Conservation (phyloP, 2,113 vertebrate species). For the Epinephelus fuscoguttatus region DNA sequence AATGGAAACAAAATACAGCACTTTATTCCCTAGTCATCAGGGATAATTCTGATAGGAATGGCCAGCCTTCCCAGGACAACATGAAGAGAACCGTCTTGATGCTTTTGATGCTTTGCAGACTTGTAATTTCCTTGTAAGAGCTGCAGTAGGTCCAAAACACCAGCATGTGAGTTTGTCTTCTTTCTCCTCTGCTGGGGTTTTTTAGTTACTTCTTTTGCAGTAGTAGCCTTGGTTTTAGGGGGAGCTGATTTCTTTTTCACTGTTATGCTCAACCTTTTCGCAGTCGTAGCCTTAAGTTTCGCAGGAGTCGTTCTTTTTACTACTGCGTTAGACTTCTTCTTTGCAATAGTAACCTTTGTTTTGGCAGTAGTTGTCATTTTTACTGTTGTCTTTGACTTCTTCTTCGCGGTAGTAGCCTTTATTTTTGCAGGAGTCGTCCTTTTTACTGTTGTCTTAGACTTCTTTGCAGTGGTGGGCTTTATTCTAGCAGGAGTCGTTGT, state of each 20-base stretch:
- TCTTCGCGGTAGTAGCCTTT: conserved; percentile 25
- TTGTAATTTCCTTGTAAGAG: conserved; percentile 63
- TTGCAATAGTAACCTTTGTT: background rate
- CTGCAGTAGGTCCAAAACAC: conserved; percentile 75
- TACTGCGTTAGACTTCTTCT: conserved; percentile 12
- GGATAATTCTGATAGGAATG: conserved; percentile 84
- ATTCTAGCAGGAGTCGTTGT: conserved; percentile 21
- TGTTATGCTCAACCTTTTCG: conserved; percentile 7
- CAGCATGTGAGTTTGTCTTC: conserved; percentile 43
- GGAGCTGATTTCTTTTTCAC: conserved; percentile 16
- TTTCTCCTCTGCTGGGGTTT: conserved; percentile 53
- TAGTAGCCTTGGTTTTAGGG: conserved; percentile 9
- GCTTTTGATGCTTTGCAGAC: conserved; percentile 46
- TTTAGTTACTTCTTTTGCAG: conserved; percentile 37
- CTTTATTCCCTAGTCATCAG: conserved; percentile 67
- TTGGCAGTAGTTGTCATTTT: conserved; percentile 24
- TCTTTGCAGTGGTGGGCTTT: conserved; percentile 10
- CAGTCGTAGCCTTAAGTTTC: conserved; percentile 18
- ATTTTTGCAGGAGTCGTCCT: conserved; percentile 24
- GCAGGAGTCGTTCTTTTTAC: conserved; percentile 20
- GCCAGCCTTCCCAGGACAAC: conserved; percentile 84
- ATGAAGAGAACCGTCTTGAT: conserved; percentile 74
- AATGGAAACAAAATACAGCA: background rate
- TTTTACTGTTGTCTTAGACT: conserved; percentile 1
- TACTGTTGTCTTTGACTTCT: background rate